Evolutionary conservation across 2,888 invertebrate species (phyloP), one percentile per base, ranked within the genome.

Genomic region (Vanessa cardui): DNA sequence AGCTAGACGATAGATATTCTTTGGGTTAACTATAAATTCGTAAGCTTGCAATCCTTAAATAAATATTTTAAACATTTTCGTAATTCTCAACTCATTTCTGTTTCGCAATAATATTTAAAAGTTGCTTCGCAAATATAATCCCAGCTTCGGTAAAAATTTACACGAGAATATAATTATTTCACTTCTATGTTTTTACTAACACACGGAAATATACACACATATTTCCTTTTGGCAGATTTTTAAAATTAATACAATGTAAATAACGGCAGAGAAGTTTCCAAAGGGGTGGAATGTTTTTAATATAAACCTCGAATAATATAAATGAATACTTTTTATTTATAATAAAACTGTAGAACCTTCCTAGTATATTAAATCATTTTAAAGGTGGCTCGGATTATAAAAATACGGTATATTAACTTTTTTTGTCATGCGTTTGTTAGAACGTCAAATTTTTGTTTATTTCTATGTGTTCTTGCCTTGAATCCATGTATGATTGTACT

Each of bases 131-230:
- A 67, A 64, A 64, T 68, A 65, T 54, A 18, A 49, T 21, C 47
- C 26, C 15, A 39, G 58, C 59, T 66, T 64, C 44, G 54, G 47
- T 70, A 64, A 54, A 63, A 62, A 68, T 66, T 26, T 66, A 49
- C 60, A 58, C 33, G 47, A 9, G 9, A 62, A 44, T 52, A 7
- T 54, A 31, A 63, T 56, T 56, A 56, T 56, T 33, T 39, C 18
- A n/a, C 18, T 39, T 52, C 18, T 56, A n/a, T 59, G 31, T 59
- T 56, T 63, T 58, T 33, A 33, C 54, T 21, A 31, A 56, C 31
- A 12, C 16, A 45, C 47, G 5, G 9, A 33, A 39, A 39, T 9
- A 9, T 39, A 18, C n/a, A 56, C 18, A 12, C 18, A 16, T 39
- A 54, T 54, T 54, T 31, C 26, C 31, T 26, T 21, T 56, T 39